Conservation (phyloP, 2,797 vertebrate species). For the Ambastaia sidthimunki region DNA sequence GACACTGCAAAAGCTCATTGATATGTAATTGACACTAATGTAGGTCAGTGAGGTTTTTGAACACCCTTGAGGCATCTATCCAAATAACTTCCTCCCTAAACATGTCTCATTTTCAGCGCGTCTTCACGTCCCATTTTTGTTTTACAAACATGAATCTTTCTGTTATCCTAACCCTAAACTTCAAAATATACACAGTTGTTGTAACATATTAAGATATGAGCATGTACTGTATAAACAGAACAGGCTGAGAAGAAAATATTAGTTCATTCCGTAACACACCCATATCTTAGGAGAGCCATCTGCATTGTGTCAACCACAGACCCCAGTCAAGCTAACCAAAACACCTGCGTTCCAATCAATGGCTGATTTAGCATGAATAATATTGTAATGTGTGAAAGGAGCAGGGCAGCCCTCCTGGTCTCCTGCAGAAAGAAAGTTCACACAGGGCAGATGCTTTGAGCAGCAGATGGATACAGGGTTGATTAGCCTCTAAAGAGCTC, state of each 20-base stretch:
- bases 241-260: conserved; percentile 4
- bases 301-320: conserved; percentile 16
- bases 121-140: background rate
- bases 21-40: background rate
- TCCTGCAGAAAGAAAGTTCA: too few species aligned
- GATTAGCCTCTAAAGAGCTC: conserved; percentile 34
- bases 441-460: too few species aligned
- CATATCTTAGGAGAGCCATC: conserved; percentile 23
- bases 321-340: background rate
- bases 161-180: conserved; percentile 13
- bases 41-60: background rate
- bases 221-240: conserved; percentile 25
- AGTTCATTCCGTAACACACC: background rate
- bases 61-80: background rate
- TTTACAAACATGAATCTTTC: conserved; percentile 1
- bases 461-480: conserved; percentile 28
- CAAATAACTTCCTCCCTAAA: background rate
- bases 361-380: too few species aligned
- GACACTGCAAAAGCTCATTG: background rate
- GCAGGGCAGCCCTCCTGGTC: too few species aligned
- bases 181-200: conserved; percentile 2
- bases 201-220: background rate
- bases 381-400: too few species aligned
- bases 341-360: conserved; percentile 18
- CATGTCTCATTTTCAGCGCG: too few species aligned